phyloP scores from a whole-genome alignment of 2,113 vertebrate genomes.

The Platysteira castanea region DNA sequence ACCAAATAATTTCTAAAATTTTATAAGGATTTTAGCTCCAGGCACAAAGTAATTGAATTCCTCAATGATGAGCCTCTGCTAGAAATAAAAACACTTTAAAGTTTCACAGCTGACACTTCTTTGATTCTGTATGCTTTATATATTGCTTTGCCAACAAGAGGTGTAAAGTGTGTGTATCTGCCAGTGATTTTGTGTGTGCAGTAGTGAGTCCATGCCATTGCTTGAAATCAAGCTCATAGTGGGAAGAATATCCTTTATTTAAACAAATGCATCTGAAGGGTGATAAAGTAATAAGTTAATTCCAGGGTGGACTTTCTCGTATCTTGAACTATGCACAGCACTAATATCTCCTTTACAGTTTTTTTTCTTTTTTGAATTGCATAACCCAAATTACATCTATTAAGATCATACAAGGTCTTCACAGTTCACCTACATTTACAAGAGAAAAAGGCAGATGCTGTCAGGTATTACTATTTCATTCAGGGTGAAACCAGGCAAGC shows the following conservation, averaged over 20 bases:
- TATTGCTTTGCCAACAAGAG: background rate
- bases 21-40: background rate
- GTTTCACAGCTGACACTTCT: background rate
- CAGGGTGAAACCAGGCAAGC: background rate
- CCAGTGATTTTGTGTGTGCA: background rate
- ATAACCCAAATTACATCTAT: conserved; percentile 26
- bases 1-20: background rate
- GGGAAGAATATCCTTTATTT: conserved; percentile 13
- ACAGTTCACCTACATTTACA: conserved; percentile 14
- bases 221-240: background rate
- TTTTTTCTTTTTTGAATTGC: background rate
- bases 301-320: conserved; percentile 35
- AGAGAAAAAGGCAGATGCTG: background rate
- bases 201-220: background rate
- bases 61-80: background rate
- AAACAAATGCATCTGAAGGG: conserved; percentile 40
- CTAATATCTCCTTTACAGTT: background rate
- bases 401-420: conserved; percentile 61
- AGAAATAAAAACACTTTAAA: background rate
- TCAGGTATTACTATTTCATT: background rate
- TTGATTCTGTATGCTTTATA: background rate
- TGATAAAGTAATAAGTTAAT: conserved; percentile 56
- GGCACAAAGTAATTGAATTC: background rate
- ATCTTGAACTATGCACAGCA: conserved; percentile 32
- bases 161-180: background rate